Evolutionary conservation across 2,888 invertebrate species (phyloP).

Genomic region (Rotaria magnacalcarata): DNA sequence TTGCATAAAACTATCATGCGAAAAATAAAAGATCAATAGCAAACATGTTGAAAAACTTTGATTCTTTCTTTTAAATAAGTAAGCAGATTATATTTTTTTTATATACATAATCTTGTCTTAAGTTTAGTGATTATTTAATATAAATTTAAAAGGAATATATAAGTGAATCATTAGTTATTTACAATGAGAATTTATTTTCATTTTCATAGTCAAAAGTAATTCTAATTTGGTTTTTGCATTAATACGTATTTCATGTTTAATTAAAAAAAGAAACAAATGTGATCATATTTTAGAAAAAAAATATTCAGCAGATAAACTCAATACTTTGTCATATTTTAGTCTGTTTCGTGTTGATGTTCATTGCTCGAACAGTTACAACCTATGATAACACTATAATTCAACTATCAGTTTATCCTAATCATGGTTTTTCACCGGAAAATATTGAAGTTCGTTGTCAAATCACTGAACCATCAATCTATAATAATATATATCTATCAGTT

Average conservation of each 20-base stretch:
- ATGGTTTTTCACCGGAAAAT: background rate
- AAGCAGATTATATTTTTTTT: background rate
- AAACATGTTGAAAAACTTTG: background rate
- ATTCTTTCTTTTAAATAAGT: background rate
- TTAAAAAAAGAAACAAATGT: too few species aligned
- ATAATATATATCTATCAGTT: background rate
- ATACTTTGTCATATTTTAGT: background rate
- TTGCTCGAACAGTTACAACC: background rate
- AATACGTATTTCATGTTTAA: too few species aligned
- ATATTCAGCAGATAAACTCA: too few species aligned
- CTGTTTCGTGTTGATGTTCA: background rate
- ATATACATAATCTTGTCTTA: background rate
- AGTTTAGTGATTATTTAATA: background rate
- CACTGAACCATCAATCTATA: background rate
- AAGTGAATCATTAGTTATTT: too few species aligned
- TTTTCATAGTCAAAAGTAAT: background rate
- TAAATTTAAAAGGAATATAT: too few species aligned
- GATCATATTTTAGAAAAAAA: too few species aligned
- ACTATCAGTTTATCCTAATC: background rate
- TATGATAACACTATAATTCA: background rate
- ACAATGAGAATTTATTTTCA: too few species aligned
- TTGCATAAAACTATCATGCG: background rate
- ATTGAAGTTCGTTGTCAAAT: slow-evolving; percentile 12
- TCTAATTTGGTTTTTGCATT: background rate
- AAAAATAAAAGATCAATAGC: background rate